Base-by-base conservation (phyloP, 1,140 invertebrate species). In the Zophobas atratus region DNA sequence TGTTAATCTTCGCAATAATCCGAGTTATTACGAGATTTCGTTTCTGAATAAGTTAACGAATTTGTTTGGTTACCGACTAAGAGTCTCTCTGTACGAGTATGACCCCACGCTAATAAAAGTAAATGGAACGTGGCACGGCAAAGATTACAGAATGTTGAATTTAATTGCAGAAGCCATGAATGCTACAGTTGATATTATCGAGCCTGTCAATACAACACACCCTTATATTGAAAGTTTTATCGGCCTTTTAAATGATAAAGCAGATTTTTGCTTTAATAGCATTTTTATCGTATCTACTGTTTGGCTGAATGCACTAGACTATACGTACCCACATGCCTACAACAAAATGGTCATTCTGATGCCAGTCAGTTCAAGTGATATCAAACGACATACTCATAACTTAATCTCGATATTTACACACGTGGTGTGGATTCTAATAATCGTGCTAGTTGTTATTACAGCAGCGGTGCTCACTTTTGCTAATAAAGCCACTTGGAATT, bases 181-280 rank as follows among this genome's bases (percentile, higher is more conserved):
- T 53, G 70, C 70, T n/a, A 72, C 70, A 6, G 20, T 49, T 2
- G 6, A 6, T n/a, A 72, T 72, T 51, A 6, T 72, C 1, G n/a
- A 34, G 6, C 70, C 70, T 0, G 4, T 20, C 2, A 53, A 63
- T 36, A 3, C 0, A 2, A 2, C 2, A 51, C 20, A 49, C 33
- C 3, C 20, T 49, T 51, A 32, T 34, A 33, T 34, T 49, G 49
- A 35, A 53, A 35, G 33, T 4, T 72, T 51, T 35, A 34, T 51
- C 8, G 46, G 36, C 49, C 6, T 72, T 3, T 3, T 43, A 1
- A 46, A 75, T 6, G 56, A 49, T 35, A 41, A 46, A 6, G 35
- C 43, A 46, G 73, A 75, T 63, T 75, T 75, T 48, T 57, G 73
- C 41, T 75, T 75, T 32, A 63, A 43, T 20, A 75, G 73, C 43